Conservation (phyloP, 2,113 vertebrate genomes). For the Abramis brama region DNA sequence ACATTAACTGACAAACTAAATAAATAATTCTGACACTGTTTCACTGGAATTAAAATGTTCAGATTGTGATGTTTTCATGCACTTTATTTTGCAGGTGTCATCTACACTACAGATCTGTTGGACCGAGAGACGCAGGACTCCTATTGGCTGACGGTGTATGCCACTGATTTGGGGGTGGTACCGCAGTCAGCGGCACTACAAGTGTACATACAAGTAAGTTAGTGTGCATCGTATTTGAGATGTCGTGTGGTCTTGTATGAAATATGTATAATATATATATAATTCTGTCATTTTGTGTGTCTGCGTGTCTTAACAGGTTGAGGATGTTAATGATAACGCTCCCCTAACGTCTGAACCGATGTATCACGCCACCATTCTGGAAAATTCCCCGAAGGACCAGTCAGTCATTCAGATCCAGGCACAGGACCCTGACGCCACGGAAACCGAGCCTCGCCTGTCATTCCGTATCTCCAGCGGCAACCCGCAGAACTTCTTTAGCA, state of each 20-base stretch:
- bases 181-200: conserved; percentile 90
- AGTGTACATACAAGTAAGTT: conserved; percentile 84
- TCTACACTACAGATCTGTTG: conserved; percentile 91
- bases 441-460: conserved; percentile 72
- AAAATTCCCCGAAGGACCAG: conserved; percentile 93
- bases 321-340: conserved; percentile 96
- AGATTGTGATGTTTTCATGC: neutral
- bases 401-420: conserved; percentile 94
- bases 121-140: conserved; percentile 92
- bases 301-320: conserved; percentile 70
- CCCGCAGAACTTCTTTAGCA: conserved; percentile 95
- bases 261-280: too few species aligned
- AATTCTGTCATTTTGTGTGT: neutral
- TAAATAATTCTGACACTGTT: neutral
- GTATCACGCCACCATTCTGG: conserved; percentile 84
- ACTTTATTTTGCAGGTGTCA: conserved; percentile 77
- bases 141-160: conserved; percentile 95
- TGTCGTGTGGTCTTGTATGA: neutral
- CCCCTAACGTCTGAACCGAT: conserved; percentile 91
- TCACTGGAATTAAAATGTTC: neutral
- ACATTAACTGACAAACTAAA: neutral
- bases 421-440: conserved; percentile 87
- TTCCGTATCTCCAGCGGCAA: conserved; percentile 95
- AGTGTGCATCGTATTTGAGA: neutral
- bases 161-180: conserved; percentile 90